Evolutionary conservation across 2,113 vertebrate genomes (phyloP), one percentile per base, ranked within the genome.

Genomic region (Narcine bancroftii): DNA sequence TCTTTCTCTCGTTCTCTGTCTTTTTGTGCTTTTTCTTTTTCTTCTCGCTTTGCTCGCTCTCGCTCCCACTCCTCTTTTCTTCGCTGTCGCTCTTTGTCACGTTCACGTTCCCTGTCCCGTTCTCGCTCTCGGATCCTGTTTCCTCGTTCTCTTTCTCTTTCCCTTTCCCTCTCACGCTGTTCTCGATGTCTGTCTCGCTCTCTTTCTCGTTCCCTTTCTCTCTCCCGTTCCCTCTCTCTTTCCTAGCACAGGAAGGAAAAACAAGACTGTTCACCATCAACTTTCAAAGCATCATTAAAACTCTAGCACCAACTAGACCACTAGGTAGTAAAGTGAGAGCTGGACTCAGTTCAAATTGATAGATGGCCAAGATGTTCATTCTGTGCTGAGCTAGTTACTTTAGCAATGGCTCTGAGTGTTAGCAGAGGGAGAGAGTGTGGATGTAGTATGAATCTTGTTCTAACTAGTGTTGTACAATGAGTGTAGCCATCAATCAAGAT

Each of bases 1-100:
- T 98, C 98, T 53, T 99, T 98, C 60, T 99, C 98, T 33, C 99
- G 98, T 1, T 99, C 98, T 13, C 98, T 97, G 2, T 99, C 98
- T 29, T 95, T 93, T n/a, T 98, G 95, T 92, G 97, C 97, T 21
- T 97, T 95, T 15, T 99, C 99, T 95, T 99, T 99, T 93, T 99
- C 98, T 0, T 98, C 97, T 0, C 98, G 96, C 0, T 97, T 97
- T 92, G 96, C 10, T 36, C 98, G 96, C 69, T 99, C 99, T 0
- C 97, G 94, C 53, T 99, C 98, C 0, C 98, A 97, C 21, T 99
- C 99, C 0, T 98, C 96, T 81, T 99, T 98, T 91, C 98, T 94
- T 92, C 97, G 95, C 76, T 97, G 95, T 2, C 98, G 95, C 93
- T 99, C 98, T 6, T 98, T 97, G 26, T 99, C 98, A 0, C 98